A percentile compares a stretch with the other conserved stretches of the same genome.
Conservation (phyloP, 35 echinoderm and acorn worm species). For the Ophiothrix spiculata region DNA sequence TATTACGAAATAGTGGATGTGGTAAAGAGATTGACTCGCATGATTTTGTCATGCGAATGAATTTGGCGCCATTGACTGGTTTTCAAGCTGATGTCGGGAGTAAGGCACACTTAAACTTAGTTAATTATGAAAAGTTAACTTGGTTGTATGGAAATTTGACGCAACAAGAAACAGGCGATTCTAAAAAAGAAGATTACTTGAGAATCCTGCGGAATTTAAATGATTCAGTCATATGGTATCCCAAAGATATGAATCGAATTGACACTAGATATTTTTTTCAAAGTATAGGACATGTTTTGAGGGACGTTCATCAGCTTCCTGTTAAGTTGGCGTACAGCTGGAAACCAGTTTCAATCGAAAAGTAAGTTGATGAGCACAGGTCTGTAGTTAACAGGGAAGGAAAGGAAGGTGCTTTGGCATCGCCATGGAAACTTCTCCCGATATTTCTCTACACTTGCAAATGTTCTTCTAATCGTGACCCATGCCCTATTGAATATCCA, state of each 20-base stretch:
- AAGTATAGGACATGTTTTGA: neutral
- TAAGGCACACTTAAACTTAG: neutral
- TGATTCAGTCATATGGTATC: slow-evolving; percentile 8
- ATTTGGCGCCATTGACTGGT: neutral
- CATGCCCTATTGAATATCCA: too few relatives aligned
- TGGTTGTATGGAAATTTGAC: slow-evolving; percentile 3
- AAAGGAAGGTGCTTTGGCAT: too few relatives aligned
- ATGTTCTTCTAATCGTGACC: too few relatives aligned
- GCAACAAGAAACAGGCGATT: neutral
- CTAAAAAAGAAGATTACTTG: neutral
- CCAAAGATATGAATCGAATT: neutral
- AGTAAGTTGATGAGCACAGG: slow-evolving; percentile 7
- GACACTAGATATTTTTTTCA: neutral
- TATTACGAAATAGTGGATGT: slow-evolving; percentile 27
- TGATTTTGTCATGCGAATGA: slow-evolving; percentile 26
- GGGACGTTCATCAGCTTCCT: neutral
- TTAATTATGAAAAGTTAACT: slow-evolving; percentile 13
- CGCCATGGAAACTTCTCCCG: too few relatives aligned
- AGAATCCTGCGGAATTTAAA: slow-evolving; percentile 7
- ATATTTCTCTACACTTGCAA: too few relatives aligned
- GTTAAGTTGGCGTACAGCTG: neutral
- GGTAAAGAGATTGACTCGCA: slow-evolving; percentile 28
- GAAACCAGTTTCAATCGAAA: slow-evolving; percentile 11
- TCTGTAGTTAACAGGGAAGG: too few relatives aligned
- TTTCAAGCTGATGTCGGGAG: slow-evolving; percentile 10